Conservation (phyloP, 2,113 vertebrate genomes). For the Python bivittatus region DNA sequence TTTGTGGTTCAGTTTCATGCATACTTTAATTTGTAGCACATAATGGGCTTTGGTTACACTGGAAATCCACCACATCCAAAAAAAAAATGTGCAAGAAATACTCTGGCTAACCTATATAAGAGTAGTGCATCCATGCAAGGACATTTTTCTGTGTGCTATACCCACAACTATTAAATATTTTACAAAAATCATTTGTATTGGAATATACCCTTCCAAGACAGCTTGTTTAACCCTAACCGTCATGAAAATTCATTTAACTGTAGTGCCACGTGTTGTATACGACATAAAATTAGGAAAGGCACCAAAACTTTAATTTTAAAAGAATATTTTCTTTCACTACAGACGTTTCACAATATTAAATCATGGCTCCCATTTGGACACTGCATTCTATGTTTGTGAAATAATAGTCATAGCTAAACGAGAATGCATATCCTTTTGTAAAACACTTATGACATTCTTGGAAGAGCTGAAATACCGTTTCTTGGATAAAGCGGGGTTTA, state of each 20-base stretch:
- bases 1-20: not conserved
- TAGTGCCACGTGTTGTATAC: not conserved
- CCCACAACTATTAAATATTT: not conserved
- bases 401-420: not conserved
- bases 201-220: slow-evolving; percentile 13
- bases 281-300: slow-evolving; percentile 30
- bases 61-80: slow-evolving; percentile 55
- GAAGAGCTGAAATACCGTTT: not conserved
- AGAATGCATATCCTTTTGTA: not conserved
- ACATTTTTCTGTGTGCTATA: slow-evolving; percentile 44
- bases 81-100: slow-evolving; percentile 49
- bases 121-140: not conserved
- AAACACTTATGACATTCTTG: not conserved
- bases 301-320: not conserved
- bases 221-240: slow-evolving; percentile 22
- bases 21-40: slow-evolving; percentile 40
- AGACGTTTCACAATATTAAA: not conserved
- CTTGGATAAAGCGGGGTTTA: not conserved
- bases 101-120: slow-evolving; percentile 22
- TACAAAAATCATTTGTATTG: slow-evolving; percentile 15
- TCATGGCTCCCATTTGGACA: not conserved
- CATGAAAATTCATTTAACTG: slow-evolving; percentile 34
- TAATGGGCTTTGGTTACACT: slow-evolving; percentile 49
- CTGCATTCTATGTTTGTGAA: not conserved
- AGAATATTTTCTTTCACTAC: not conserved